Base-by-base conservation (phyloP, 1,140 invertebrate genomes). In the Drosophila sucinea region DNA sequence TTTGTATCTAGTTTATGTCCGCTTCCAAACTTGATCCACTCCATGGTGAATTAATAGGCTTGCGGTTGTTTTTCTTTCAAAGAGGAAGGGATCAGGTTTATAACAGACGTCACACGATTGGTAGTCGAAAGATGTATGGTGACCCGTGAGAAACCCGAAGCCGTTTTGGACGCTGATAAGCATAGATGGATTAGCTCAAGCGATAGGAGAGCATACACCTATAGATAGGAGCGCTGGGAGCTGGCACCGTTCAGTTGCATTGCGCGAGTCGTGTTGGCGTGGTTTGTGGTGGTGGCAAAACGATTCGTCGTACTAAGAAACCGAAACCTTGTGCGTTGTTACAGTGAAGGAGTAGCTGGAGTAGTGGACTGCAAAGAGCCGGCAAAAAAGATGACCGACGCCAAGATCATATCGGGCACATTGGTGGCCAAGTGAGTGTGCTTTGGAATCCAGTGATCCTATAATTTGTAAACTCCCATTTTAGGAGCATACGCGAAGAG, bases 401-500 rank as follows among this genome's bases (percentile, higher is more conserved):
- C 93, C 40, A 93, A 94, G 92, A 82, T 95, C 44, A 92, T 95
- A 56, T 95, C 94, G 51, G 95, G 95, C 73, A 95, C 94, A 54
- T 93, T 94, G 80, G 92, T 95, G 70, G 93, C 95, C 57, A 94
- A 94, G 90, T 91, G 60, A 91, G 87, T 83, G 44, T 5, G 0
- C 0, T n/a, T 8, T 1, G 3, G 1, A 8, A 11, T 27, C 1
- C 3, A 4, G 17, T 17, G 32, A 60, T 29, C 3, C 10, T 29
- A 27, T 1, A 32, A 23, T 11, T 10, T 35, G 0, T 7, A 5
- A 17, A n/a, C 4, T n/a, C 0, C 35, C 3, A 6, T 30, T 41
- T 10, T 83, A 98, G 97, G 91, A 95, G 96, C 78, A 96, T 98
- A 72, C 94, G 95, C 71, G 93, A 94, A 72, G 93, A 95, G 55